These are phyloP conservation scores for Lottia gigantea DNA, from an alignment of 2,888 invertebrate genomes.

Conservation along the genomic window DNA sequence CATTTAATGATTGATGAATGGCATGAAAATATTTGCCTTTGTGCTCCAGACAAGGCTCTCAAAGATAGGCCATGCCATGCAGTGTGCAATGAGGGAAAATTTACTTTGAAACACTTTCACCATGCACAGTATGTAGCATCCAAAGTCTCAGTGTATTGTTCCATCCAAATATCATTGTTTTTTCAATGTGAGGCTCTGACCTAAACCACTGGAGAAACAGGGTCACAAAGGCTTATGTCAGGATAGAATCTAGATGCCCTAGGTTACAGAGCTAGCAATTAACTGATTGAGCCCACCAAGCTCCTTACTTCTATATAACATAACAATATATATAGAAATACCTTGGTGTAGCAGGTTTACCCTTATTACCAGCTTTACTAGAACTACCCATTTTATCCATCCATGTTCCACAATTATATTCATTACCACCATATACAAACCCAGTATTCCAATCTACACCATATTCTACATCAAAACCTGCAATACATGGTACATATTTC, in stretches of 20 bases:
- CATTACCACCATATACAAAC: conserved; percentile 95
- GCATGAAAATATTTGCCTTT: no score
- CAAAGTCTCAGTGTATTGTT: no score
- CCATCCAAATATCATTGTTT: no score
- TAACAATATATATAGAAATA: conserved; percentile 30
- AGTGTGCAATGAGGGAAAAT: no score
- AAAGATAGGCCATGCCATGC: no score
- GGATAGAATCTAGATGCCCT: neutral
- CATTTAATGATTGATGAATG: no score
- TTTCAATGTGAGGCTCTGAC: neutral
- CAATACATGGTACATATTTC: conserved; percentile 2
- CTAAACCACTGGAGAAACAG: neutral
- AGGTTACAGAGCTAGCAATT: neutral
- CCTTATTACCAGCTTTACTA: conserved; percentile 87
- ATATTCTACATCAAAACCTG: conserved; percentile 89
- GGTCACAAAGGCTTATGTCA: neutral
- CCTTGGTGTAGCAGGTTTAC: conserved; percentile 93
- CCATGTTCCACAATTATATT: conserved; percentile 98
- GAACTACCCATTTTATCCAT: conserved; percentile 99
- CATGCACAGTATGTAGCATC: no score
- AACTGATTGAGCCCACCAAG: no score
- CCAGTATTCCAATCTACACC: conserved; percentile 92
- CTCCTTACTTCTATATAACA: no score
- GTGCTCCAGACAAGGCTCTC: neutral
- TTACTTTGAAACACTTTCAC: no score